These are phyloP conservation scores for Delia radicum DNA, from an alignment of 1,140 invertebrate genomes.

Conservation along the genomic window DNA sequence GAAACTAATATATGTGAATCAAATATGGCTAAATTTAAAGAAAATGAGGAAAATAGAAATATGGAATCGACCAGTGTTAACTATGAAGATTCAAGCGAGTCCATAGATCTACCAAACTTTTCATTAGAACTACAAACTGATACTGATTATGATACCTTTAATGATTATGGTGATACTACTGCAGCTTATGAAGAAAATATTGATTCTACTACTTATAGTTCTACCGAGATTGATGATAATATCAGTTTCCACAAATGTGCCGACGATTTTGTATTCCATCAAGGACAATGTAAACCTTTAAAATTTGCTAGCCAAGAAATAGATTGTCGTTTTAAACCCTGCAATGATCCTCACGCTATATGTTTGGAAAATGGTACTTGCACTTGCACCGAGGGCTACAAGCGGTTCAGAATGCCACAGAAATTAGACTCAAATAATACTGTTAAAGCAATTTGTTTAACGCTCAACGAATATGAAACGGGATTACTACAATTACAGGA, in stretches of 20 bases:
- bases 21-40: neutral
- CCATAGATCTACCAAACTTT: neutral
- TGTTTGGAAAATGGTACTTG: slow-evolving; percentile 23
- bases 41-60: neutral
- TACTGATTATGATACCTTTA: neutral
- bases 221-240: neutral
- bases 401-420: neutral
- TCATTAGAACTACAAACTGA: neutral
- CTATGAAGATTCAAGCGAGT: neutral
- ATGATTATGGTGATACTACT: neutral
- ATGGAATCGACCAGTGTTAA: neutral
- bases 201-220: neutral
- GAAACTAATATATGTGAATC: neutral
- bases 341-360: neutral
- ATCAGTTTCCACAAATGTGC: neutral
- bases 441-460: neutral
- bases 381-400: slow-evolving; percentile 11
- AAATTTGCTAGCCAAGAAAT: slow-evolving; percentile 13
- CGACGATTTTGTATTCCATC: slow-evolving; percentile 1
- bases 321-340: slow-evolving; percentile 10
- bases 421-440: neutral
- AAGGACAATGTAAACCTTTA: slow-evolving; percentile 5
- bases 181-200: neutral
- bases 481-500: neutral
- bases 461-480: neutral